Conservation (phyloP, 2,888 invertebrate species). For the Tipula vernalis region DNA sequence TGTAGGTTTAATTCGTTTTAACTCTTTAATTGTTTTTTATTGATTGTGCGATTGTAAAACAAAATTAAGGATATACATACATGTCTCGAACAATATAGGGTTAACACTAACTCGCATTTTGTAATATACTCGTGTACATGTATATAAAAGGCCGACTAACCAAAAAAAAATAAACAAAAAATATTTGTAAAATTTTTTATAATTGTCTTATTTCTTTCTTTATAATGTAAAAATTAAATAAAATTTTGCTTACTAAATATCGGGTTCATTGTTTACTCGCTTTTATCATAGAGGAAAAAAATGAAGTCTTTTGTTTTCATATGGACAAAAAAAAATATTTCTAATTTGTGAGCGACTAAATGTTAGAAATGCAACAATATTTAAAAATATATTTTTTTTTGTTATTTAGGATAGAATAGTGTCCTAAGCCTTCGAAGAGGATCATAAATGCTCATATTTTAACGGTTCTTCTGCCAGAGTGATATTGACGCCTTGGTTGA, state of each 20-base stretch:
- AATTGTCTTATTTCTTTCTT: background rate
- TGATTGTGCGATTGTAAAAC: background rate
- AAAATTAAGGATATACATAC: background rate
- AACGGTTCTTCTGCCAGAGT: too few species aligned
- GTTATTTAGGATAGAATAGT: too few species aligned
- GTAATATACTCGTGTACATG: too few species aligned
- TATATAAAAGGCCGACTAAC: background rate
- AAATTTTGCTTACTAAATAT: background rate
- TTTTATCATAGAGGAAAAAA: background rate
- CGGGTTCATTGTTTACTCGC: background rate
- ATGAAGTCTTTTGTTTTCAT: background rate
- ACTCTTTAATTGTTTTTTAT: background rate
- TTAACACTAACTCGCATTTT: background rate
- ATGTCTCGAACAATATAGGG: background rate
- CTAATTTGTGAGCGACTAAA: background rate
- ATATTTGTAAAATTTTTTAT: background rate
- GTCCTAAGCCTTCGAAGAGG: too few species aligned
- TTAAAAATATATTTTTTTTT: too few species aligned
- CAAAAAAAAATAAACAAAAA: background rate
- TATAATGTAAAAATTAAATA: background rate
- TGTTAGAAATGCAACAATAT: background rate
- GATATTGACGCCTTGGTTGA: too few species aligned
- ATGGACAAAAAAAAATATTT: background rate
- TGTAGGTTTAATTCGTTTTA: background rate
- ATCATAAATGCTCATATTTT: too few species aligned